Conservation (phyloP, 1,140 invertebrate genomes). For the Teleopsis dalmanni region DNA sequence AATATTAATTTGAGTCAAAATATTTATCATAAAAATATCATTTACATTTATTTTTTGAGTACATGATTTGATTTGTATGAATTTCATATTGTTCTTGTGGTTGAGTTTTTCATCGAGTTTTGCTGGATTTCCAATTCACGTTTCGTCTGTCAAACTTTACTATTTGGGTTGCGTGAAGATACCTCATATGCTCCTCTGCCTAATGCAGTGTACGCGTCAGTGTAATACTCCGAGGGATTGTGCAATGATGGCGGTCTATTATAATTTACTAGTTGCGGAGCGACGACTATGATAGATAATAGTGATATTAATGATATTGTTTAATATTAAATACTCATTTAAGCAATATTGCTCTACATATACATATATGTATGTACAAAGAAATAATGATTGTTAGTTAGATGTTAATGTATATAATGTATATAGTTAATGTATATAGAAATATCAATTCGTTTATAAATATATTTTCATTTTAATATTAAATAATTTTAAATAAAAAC, state of each 20-base stretch:
- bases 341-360: too few relatives aligned
- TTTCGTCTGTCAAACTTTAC: conserved; percentile 51
- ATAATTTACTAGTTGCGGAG: conserved; percentile 53
- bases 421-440: too few relatives aligned
- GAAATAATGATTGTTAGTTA: too few relatives aligned
- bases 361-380: too few relatives aligned
- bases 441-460: too few relatives aligned
- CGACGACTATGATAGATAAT: conserved; percentile 58
- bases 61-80: conserved; percentile 39
- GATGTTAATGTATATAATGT: too few relatives aligned
- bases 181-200: conserved; percentile 49
- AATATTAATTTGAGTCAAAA: conserved; percentile 44
- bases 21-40: conserved; percentile 45
- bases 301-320: too few relatives aligned
- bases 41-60: conserved; percentile 46
- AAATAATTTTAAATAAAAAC: too few relatives aligned
- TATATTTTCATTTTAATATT: too few relatives aligned
- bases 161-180: conserved; percentile 47
- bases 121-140: conserved; percentile 10
- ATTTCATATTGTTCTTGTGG: conserved; percentile 10
- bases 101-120: conserved; percentile 21
- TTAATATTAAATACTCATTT: background rate
- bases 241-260: conserved; percentile 47
- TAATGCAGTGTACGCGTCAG: conserved; percentile 57
- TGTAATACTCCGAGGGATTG: conserved; percentile 50